These are phyloP conservation scores for Loxodonta africana DNA, from an alignment of 2,113 vertebrate genomes.

Conservation along the genomic window DNA sequence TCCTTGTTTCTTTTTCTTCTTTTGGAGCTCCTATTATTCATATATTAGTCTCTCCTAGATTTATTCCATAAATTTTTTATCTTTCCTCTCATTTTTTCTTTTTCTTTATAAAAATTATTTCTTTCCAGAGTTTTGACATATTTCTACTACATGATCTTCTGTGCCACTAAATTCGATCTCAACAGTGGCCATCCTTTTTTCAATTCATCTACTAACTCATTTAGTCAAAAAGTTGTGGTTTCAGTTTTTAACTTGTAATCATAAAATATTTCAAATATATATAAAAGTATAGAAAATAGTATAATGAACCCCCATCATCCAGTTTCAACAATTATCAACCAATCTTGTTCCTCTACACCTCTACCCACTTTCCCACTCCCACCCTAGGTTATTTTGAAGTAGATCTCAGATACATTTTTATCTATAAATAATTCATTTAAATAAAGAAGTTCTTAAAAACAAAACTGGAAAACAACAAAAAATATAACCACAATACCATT, in stretches of 20 bases:
- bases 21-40: not conserved
- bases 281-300: no score
- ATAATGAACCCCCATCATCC: no score
- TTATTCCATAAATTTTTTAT: not conserved
- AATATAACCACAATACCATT: not conserved
- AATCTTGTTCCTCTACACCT: no score
- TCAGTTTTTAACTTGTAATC: not conserved
- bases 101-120: not conserved
- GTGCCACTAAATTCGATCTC: not conserved
- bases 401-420: not conserved
- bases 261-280: not conserved
- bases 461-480: not conserved
- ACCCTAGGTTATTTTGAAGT: no score
- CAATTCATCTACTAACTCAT: not conserved
- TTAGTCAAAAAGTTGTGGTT: not conserved
- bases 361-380: no score
- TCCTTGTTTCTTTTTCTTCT: not conserved
- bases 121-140: conserved; percentile 5
- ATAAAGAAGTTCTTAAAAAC: not conserved
- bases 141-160: not conserved
- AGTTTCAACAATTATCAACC: no score
- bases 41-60: not conserved
- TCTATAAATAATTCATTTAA: no score
- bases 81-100: not conserved
- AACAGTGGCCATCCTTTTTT: not conserved